Conservation (phyloP, 2,888 invertebrate species). For the Aphodius granarius region DNA sequence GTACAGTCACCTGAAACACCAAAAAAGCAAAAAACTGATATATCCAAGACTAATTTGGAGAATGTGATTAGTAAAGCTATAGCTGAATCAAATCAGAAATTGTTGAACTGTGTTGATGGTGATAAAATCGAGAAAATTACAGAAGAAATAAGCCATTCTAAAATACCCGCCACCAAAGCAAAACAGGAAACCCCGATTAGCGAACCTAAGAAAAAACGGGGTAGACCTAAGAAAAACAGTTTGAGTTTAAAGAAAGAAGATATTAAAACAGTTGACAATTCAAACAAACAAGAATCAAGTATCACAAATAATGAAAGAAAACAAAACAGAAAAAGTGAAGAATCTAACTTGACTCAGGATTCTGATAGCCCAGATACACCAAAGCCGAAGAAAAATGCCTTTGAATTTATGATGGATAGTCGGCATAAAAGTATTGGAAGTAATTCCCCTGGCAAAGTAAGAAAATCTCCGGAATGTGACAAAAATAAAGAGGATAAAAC, state of each 20-base stretch:
- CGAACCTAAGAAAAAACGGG: not conserved
- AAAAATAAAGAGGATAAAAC: conserved; percentile 38
- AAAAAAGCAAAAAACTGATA: not conserved
- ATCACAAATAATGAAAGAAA: not conserved
- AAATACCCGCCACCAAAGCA: not conserved
- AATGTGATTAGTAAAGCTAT: not conserved
- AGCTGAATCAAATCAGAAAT: not conserved
- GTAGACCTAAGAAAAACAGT: not conserved
- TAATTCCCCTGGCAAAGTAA: conserved; percentile 63
- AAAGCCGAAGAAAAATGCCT: conserved; percentile 56
- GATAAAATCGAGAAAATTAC: not conserved
- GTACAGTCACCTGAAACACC: not conserved
- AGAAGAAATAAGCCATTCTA: not conserved
- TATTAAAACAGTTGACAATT: not conserved
- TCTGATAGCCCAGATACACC: not conserved
- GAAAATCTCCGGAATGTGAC: not conserved
- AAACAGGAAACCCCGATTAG: not conserved
- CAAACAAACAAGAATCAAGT: not conserved
- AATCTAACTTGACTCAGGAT: not conserved
- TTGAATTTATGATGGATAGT: conserved; percentile 69
- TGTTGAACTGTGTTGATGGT: not conserved
- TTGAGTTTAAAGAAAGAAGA: not conserved
- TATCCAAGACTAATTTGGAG: not conserved
- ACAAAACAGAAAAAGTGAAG: not conserved
- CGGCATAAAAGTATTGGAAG: conserved; percentile 65